Evolutionary conservation across 2,113 vertebrate species (phyloP), one percentile per base, ranked within the genome.

Genomic region (Clarias gariepinus): DNA sequence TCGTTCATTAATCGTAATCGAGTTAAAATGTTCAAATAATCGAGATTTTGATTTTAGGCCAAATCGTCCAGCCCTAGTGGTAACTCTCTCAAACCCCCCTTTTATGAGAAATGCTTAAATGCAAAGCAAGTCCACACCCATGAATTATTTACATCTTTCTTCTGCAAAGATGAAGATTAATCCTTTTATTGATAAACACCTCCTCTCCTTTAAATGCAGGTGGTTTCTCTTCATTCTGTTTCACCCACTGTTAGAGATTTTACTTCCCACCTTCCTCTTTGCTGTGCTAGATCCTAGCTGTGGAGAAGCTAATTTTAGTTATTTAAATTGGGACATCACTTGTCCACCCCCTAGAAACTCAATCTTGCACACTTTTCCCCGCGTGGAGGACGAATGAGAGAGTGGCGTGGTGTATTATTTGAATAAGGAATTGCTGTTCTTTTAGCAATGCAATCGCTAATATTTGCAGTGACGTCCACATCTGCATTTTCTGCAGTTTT

Each of bases 281-380:
- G n/a, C 69, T 87, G 58, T 77, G 58, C 53, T 88, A 85, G 58
- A 85, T 86, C 18, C 12, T 79, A 74, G 58, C 74, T 86, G 41
- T 83, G 61, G 25, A 74, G 63, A 33, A 57, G 77, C 74, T 94
- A 93, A 93, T 93, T 93, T 92, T 94, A 93, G 91, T 82, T 30
- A 28, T 60, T 81, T 68, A 90, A 94, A 92, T 91, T 90, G 90
- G 92, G 90, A 90, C 91, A 88, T 80, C 85, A 89, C 73, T 63
- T 84, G 47, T 84, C 68, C 71, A 76, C 86, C 86, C 88, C 41
- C n/a, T 36, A 30, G 87, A 82, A 90, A 90, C 64, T 85, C 30
- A 15, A 85, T 89, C 41, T 76, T 15, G 21, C 86, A 66, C n/a
- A 1, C 71, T 74, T 55, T 61, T 19, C n/a, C 58, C 23, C 71